Percentiles rank a stretch among this genome's conserved stretches.
phyloP scores from a whole-genome alignment of 2,888 invertebrate genomes.

The Napeogenes sylphis region DNA sequence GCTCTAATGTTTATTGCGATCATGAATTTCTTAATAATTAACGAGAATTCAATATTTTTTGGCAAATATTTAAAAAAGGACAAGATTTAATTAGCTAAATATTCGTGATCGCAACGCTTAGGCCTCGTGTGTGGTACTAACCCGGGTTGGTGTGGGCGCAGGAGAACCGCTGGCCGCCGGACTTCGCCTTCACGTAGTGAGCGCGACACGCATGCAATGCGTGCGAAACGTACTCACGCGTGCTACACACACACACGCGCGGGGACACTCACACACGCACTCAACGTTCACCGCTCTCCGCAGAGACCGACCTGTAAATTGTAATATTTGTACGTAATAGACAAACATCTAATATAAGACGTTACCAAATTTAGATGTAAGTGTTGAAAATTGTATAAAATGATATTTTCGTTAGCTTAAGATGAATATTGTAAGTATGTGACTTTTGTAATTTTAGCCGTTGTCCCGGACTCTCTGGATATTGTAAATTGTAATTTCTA shows the following conservation, averaged over 20 bases:
- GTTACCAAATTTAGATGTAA: conserved; percentile 45
- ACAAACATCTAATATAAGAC: conserved; percentile 32
- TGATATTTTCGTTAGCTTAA: conserved; percentile 37
- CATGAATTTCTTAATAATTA: no score
- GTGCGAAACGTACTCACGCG: no score
- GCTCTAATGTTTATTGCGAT: neutral
- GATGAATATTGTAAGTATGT: conserved; percentile 15
- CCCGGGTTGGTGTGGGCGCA: conserved; percentile 44
- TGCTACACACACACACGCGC: conserved; percentile 14
- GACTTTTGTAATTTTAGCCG: conserved; percentile 3
- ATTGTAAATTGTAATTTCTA: neutral
- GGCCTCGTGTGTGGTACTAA: conserved; percentile 42
- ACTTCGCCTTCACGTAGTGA: conserved; percentile 71
- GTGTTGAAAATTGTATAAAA: conserved; percentile 48
- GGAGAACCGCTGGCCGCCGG: conserved; percentile 72
- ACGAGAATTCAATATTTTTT: no score
- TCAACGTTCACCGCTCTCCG: conserved; percentile 13
- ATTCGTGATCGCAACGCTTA: neutral
- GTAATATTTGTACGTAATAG: conserved; percentile 47
- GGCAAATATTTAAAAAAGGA: no score
- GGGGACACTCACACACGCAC: conserved; percentile 22
- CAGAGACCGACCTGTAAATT: conserved; percentile 41
- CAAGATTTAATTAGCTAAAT: no score
- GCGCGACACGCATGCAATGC: conserved; percentile 25
- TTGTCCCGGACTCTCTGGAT: neutral